Evolutionary conservation across 2,888 invertebrate species (phyloP), one percentile per base, ranked within the genome.

Genomic region (Ischnus inquisitorius): DNA sequence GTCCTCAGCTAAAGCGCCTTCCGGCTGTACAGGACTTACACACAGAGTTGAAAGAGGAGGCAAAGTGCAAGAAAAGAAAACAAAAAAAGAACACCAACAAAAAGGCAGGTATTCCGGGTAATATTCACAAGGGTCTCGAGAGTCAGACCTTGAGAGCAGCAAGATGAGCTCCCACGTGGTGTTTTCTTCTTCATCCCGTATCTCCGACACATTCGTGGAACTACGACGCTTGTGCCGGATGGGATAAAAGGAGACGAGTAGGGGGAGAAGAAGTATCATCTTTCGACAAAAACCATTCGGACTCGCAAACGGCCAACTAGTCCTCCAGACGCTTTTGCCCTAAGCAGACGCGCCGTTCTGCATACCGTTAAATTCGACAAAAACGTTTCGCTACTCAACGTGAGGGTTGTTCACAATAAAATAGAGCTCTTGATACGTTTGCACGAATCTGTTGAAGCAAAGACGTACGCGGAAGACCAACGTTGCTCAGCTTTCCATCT

Each of bases 271-370:
- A n/a, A n/a, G 72, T 78, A 80, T 74, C 57, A 46, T 78, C 62
- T 79, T 75, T 81, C 78, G 68, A 76, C 74, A 81, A 78, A 81
- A 75, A 81, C 65, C 69, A 48, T 64, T 28, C 62, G 28, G 54
- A 39, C 78, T 84, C 75, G 67, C 72, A 46, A 68, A 71, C 64
- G 65, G 81, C 69, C 39, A 64, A 77, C 71, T 84, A 84, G 84
- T 84, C 78, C 74, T 78, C 69, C 57, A 67, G 69, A 69, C 41
- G 81, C 78, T 75, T 84, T 81, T 65, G 84, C 69, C 57, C 75
- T 25, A 74, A 75, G 57, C 68, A 60, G 69, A 81, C 74, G 69
- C 39, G 8, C 79, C 48, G 75, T 57, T 75, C 75, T 60, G 64
- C 72, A 65, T 78, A 65, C 41, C 67, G 68, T 71, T 75, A 43